Percentiles rank a stretch among this genome's conserved stretches.
Evolutionary conservation across 1,140 invertebrate species (phyloP).

Genomic region (Cataglyphis hispanica): DNA sequence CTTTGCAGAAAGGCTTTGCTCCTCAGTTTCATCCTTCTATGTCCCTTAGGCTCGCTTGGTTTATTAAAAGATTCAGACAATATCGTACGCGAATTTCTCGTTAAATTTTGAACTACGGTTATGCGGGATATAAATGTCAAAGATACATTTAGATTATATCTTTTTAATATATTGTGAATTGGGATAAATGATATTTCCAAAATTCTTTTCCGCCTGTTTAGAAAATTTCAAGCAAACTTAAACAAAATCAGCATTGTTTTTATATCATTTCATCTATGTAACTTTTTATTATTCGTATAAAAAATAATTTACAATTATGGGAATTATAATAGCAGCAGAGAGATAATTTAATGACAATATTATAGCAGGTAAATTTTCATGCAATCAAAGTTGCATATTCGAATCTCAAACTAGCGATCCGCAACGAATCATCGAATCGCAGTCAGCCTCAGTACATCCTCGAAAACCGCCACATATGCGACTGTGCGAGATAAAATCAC

Average conservation of each 20-base stretch:
- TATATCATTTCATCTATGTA: background rate
- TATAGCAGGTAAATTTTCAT: background rate
- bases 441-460: background rate
- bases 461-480: background rate
- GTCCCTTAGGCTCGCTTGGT: background rate
- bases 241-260: background rate
- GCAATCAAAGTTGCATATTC: background rate
- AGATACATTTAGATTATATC: background rate
- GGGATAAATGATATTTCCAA: too few species aligned
- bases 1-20: background rate
- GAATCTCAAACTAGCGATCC: conserved; percentile 10
- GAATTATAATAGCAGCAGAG: background rate
- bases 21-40: background rate
- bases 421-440: background rate
- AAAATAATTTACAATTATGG: too few species aligned
- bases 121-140: background rate
- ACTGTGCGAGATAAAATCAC: conserved; percentile 28
- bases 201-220: background rate
- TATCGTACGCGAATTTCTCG: background rate
- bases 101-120: background rate
- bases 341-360: conserved; percentile 1
- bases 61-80: conserved; percentile 2
- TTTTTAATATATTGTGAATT: too few species aligned
- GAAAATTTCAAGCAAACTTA: background rate
- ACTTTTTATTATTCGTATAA: too few species aligned